Conservation (phyloP, 2,888 invertebrate species). For the Drosophila helvetica region DNA sequence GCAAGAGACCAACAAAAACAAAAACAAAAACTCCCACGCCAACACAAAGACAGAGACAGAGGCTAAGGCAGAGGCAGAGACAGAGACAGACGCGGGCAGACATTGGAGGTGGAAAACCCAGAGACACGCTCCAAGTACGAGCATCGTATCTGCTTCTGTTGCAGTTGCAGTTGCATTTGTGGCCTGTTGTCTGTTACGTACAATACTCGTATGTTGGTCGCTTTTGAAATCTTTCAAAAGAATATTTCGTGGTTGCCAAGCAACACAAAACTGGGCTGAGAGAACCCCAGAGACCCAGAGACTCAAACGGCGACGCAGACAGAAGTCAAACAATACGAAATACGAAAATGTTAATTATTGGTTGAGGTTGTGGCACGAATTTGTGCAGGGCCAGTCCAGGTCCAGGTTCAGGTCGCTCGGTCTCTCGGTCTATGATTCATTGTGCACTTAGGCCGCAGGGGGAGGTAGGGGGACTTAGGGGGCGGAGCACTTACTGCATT, state of each 20-base stretch:
- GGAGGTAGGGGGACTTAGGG: neutral
- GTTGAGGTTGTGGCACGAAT: constrained; percentile 40
- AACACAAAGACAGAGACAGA: constrained; percentile 28
- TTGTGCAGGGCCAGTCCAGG: constrained; percentile 34
- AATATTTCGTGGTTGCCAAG: constrained; percentile 74
- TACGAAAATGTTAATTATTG: constrained; percentile 66
- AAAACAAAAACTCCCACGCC: constrained; percentile 71
- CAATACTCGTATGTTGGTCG: constrained; percentile 43
- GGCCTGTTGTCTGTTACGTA: constrained; percentile 22
- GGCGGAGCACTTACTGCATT: constrained; percentile 67
- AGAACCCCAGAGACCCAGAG: constrained; percentile 43
- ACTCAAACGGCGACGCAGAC: constrained; percentile 22
- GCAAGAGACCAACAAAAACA: constrained; percentile 46
- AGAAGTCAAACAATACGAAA: constrained; percentile 50
- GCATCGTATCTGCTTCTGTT: constrained; percentile 7
- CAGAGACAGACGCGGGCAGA: constrained; percentile 19
- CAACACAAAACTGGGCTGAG: constrained; percentile 45
- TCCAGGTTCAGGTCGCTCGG: constrained; percentile 14
- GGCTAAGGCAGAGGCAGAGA: constrained; percentile 15
- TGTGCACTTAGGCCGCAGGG: constrained; percentile 2
- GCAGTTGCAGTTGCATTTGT: constrained; percentile 20
- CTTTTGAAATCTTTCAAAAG: constrained; percentile 70
- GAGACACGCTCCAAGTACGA: constrained; percentile 47
- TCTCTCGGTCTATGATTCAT: constrained; percentile 55
- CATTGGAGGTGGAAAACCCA: constrained; percentile 49